Evolutionary conservation across 2,797 vertebrate species (phyloP), one percentile per base, ranked within the genome.

Genomic region (Anguilla megastoma): DNA sequence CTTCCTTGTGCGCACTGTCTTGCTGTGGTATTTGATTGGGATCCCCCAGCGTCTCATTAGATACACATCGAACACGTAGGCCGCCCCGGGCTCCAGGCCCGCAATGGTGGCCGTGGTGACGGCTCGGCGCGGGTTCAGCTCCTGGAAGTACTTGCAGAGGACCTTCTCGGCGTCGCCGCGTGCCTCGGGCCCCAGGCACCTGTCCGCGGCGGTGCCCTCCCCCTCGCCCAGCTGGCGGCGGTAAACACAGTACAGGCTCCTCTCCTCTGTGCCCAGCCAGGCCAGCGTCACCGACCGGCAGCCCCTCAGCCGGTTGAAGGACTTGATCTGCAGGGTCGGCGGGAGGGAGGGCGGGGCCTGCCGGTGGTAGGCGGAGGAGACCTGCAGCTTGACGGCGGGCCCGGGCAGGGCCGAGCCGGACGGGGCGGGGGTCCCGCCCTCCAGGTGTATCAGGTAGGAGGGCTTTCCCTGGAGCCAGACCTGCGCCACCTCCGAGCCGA

Each of bases 221-320:
- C 95, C 94, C 0, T 41, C 91, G n/a, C 88, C 93, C 24, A 97
- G 93, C 89, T 91, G 94, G 83, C 94, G 96, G 83, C 94, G 96
- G 92, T 98, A 98, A 60, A 98, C 95, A 0, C 98, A 98, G 91
- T 98, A 98, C 88, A 98, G 95, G 89, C 95, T 97, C 87, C 97
- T 93, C 84, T 98, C 97, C 90, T 97, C 97, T 0, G 97, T 98
- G 85, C 97, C 97, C 91, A 98, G 97, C 98, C 98, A 98, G 63
- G 97, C 97, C 9, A 98, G 92, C 0, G 98, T 98, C 88, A 97
- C 93, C 0, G 97, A 97, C 90, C 95, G 95, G 93, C 97, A 98
- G 30, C 95, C 96, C 87, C 98, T 96, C 92, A 98, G 94, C 91
- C 96, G 97, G 90, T 97, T 98, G 90, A 98, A 98, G 79, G 97